Evolutionary conservation across 2,888 invertebrate genomes (phyloP).

Genomic region (Lithosia quadra): DNA sequence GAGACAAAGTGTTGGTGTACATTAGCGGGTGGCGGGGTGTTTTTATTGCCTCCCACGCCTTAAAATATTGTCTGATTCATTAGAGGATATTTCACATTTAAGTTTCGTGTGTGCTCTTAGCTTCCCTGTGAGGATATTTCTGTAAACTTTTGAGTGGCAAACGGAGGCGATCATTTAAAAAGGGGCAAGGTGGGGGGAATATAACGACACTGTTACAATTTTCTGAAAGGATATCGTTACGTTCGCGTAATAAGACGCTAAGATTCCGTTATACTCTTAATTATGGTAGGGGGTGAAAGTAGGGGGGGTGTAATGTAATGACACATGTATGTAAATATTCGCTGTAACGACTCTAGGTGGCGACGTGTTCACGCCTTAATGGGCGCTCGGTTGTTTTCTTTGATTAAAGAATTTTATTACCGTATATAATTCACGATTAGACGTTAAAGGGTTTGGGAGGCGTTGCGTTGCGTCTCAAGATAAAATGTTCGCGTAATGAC

Average conservation of each 20-base stretch:
- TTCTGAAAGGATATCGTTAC: slow-evolving; percentile 86
- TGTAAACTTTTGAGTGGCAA: slow-evolving; percentile 71
- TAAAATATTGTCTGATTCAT: slow-evolving; percentile 88
- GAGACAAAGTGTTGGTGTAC: slow-evolving; percentile 84
- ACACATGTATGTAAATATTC: slow-evolving; percentile 87
- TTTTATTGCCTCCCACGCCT: slow-evolving; percentile 85
- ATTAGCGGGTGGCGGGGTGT: slow-evolving; percentile 78
- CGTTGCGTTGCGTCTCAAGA: slow-evolving; percentile 70
- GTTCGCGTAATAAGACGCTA: slow-evolving; percentile 86
- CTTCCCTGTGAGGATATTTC: slow-evolving; percentile 69
- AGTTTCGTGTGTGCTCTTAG: slow-evolving; percentile 81
- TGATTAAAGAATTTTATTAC: slow-evolving; percentile 88
- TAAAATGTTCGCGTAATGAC: slow-evolving; percentile 82
- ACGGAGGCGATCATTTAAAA: slow-evolving; percentile 77
- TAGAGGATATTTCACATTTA: slow-evolving; percentile 86
- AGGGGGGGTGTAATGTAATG: slow-evolving; percentile 75
- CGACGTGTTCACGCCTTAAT: slow-evolving; percentile 84
- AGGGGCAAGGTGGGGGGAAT: slow-evolving; percentile 62
- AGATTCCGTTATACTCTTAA: slow-evolving; percentile 87
- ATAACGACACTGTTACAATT: slow-evolving; percentile 85
- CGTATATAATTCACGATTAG: slow-evolving; percentile 86
- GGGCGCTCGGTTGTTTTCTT: slow-evolving; percentile 85
- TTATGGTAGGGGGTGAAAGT: slow-evolving; percentile 69
- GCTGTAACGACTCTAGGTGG: slow-evolving; percentile 83
- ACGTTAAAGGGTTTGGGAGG: slow-evolving; percentile 80